Evolutionary conservation across 2,113 vertebrate species (phyloP).

Genomic region (Sprattus sprattus): DNA sequence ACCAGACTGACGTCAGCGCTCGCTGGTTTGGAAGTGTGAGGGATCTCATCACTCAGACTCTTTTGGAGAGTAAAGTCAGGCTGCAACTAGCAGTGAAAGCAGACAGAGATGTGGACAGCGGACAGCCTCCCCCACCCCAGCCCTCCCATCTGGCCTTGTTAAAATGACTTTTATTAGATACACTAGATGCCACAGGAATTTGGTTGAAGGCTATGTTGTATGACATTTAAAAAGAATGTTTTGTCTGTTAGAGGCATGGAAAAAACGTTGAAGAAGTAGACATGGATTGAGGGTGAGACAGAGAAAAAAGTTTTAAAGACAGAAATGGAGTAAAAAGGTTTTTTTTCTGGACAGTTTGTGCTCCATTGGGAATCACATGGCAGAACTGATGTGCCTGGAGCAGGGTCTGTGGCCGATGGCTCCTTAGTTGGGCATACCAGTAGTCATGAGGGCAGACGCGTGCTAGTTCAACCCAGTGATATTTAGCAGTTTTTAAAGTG

Average conservation of each 20-base stretch:
- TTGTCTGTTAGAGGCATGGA: not conserved
- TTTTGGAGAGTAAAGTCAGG: not conserved
- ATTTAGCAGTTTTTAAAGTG: no score
- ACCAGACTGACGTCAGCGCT: not conserved
- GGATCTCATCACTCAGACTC: not conserved
- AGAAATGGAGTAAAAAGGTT: not conserved
- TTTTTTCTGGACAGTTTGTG: not conserved
- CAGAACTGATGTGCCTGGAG: not conserved
- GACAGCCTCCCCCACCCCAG: not conserved
- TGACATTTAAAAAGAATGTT: not conserved
- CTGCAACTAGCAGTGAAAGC: not conserved
- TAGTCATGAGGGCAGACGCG: not conserved
- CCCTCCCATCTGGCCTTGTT: constrained; percentile 4
- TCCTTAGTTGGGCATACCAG: not conserved
- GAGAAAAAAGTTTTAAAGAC: not conserved
- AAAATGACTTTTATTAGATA: constrained; percentile 33
- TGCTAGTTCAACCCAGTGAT: not conserved
- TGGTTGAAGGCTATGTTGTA: constrained; percentile 21
- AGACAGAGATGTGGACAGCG: not conserved
- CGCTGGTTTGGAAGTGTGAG: not conserved
- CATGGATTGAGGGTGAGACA: not conserved
- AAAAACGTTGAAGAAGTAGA: not conserved
- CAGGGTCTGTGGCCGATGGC: not conserved
- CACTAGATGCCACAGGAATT: constrained; percentile 32
- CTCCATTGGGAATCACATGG: not conserved